phyloP scores from a whole-genome alignment of 2,888 invertebrate species.

The Acanthacorydalis orientalis region DNA sequence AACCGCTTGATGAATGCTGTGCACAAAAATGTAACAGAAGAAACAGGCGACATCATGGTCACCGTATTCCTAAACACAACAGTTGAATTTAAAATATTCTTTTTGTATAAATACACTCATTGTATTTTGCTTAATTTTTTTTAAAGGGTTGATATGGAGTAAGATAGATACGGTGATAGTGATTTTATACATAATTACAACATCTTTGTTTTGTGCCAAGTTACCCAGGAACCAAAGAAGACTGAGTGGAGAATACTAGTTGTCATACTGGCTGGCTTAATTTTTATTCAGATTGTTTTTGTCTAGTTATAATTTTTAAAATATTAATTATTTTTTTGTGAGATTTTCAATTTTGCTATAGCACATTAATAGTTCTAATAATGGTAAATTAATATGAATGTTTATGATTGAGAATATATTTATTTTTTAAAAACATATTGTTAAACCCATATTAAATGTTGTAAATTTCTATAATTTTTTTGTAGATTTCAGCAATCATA shows the following conservation, averaged over 20 bases:
- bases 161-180: not conserved
- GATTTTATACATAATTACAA: not conserved
- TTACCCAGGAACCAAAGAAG: constrained; percentile 40
- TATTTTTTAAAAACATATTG: no score
- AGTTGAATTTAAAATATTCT: constrained; percentile 10
- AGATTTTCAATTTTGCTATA: no score
- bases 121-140: not conserved
- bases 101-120: not conserved
- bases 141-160: not conserved
- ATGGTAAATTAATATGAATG: no score
- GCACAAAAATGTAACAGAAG: constrained; percentile 28
- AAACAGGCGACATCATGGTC: constrained; percentile 12
- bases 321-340: no score
- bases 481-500: no score
- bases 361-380: no score
- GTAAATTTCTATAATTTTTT: no score
- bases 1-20: constrained; percentile 39
- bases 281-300: constrained; percentile 8
- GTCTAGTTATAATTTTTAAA: not conserved
- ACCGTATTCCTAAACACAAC: constrained; percentile 9
- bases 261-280: constrained; percentile 13
- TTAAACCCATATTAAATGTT: no score
- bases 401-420: no score
- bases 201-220: constrained; percentile 18
- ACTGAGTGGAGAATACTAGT: constrained; percentile 25